Conservation (phyloP, 1,140 invertebrate species). For the Protaetia brevitarsis region DNA sequence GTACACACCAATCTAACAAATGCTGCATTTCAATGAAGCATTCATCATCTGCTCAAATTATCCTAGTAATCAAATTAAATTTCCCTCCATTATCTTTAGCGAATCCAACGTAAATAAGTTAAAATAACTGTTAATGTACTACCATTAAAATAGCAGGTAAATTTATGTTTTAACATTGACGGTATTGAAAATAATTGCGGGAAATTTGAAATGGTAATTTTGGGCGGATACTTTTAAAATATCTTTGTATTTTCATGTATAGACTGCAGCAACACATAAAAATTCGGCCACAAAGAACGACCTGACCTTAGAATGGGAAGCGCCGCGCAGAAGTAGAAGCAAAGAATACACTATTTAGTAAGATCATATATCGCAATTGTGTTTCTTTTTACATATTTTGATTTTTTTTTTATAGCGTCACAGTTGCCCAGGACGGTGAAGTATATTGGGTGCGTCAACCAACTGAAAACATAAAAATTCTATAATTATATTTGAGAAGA, state of each 20-base stretch:
- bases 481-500: too few species aligned
- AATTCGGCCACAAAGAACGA: slow-evolving; percentile 12
- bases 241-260: background rate
- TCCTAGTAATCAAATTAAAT: too few species aligned
- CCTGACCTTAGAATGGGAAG: slow-evolving; percentile 8
- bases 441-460: slow-evolving; percentile 16
- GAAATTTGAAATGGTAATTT: too few species aligned
- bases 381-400: background rate
- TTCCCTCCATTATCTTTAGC: too few species aligned
- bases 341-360: slow-evolving; percentile 19
- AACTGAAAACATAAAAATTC: slow-evolving; percentile 11
- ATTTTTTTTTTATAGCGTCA: slow-evolving; percentile 14
- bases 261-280: slow-evolving; percentile 19
- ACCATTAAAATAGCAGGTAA: background rate
- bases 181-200: too few species aligned
- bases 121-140: too few species aligned
- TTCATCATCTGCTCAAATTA: too few species aligned
- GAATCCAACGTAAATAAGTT: too few species aligned
- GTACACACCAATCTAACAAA: too few species aligned
- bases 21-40: too few species aligned
- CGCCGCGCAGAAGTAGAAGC: background rate
- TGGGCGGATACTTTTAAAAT: background rate
- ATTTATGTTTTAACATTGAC: background rate
- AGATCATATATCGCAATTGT: background rate
- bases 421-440: background rate